Evolutionary conservation across 37 sponge, comb jelly and placozoan genomes (phyloP), one percentile per base, ranked within the genome.

Genomic region (Geodia barretti): DNA sequence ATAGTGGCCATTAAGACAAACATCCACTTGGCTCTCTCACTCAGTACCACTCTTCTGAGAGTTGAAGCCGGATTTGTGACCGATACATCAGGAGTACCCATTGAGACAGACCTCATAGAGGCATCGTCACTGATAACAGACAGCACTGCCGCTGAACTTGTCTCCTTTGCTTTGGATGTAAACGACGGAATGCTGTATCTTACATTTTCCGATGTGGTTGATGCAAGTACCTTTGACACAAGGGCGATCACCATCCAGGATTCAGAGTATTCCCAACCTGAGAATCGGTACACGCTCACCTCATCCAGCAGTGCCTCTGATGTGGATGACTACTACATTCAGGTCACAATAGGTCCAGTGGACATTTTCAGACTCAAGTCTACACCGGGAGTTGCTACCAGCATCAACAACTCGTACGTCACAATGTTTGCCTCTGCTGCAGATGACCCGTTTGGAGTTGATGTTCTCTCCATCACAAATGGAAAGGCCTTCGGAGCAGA

Each of bases 131-230:
- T 92, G 21, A 43, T 87, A 1, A 7, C 14, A 0, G 97, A 96
- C 68, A 66, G 39, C 38, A 75, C 81, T 36, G 43, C 78, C 42
- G 75, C 60, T 7, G 69, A 29, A 37, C 76, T 93, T 0, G 38
- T 82, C 41, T 73, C 81, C 20, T 96, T 91, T 65, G 62, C 69
- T 41, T 67, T 96, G 40, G 89, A 96, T 78, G 84, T 96, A 41
- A 87, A 96, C 62, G 83, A 63, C 42, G 97, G 97, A 19, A 58
- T 54, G 32, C 71, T 96, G 0, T 20, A 69, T 39, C 87, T 96
- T 1, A 91, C 94, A 2, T 96, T 96, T 77, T 70, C 76, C 76
- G 97, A 96, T 75, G 92, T 96, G 0, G 80, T 94, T 9, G 58
- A 76, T 73, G 91, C 89, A 21, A 43, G 70, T 19, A 88, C 92